phyloP scores from a whole-genome alignment of 2,113 vertebrate species.

The Casuarius casuarius region DNA sequence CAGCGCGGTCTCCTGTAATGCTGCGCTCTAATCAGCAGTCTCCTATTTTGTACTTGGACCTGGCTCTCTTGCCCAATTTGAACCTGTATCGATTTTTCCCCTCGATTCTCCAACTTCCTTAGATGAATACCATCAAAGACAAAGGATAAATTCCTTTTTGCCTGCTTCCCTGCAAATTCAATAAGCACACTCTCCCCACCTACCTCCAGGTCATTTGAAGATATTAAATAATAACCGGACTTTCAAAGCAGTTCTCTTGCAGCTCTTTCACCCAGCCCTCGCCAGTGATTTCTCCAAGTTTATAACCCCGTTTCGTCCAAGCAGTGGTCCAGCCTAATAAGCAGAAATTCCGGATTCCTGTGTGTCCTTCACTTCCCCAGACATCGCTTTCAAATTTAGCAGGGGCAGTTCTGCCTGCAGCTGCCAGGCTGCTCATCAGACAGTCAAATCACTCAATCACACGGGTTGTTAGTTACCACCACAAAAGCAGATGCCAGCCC shows the following conservation, averaged over 20 bases:
- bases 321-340: not conserved
- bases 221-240: not conserved
- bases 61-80: not conserved
- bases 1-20: fast-evolving
- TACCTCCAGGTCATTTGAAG: not conserved
- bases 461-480: not conserved
- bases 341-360: not conserved
- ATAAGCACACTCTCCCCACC: not conserved
- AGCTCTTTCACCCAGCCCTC: not conserved
- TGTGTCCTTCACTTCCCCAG: not conserved
- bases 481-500: not conserved
- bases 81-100: not conserved
- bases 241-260: not conserved
- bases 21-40: not conserved
- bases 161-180: not conserved
- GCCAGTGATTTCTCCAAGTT: not conserved
- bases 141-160: not conserved
- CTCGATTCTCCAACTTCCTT: not conserved
- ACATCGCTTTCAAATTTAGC: not conserved
- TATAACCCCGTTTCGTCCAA: not conserved
- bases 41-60: not conserved
- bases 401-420: not conserved
- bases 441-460: not conserved
- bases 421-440: not conserved
- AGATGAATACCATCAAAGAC: not conserved